phyloP scores from a whole-genome alignment of 2,888 invertebrate species.

The Mycogona germanica region DNA sequence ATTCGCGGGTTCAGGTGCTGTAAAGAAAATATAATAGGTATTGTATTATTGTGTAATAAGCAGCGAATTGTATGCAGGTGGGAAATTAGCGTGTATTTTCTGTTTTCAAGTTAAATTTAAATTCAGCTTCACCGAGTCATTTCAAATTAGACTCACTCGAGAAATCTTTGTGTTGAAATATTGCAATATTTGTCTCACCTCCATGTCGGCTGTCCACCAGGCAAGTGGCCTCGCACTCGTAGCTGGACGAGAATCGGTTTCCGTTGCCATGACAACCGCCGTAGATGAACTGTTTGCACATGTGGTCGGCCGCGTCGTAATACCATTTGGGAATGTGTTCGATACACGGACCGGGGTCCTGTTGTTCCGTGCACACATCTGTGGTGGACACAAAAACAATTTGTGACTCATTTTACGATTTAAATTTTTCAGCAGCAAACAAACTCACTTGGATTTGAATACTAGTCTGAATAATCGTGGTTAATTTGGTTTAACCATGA shows the following conservation, averaged over 20 bases:
- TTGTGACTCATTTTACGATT: neutral
- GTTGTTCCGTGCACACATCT: conserved; percentile 59
- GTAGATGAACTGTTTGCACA: conserved; percentile 58
- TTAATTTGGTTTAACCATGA: too few relatives aligned
- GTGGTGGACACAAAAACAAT: conserved; percentile 24
- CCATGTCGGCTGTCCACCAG: conserved; percentile 26
- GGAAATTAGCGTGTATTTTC: too few relatives aligned
- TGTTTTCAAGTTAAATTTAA: too few relatives aligned
- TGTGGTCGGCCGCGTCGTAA: conserved; percentile 47
- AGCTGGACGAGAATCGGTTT: conserved; percentile 62
- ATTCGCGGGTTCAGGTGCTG: conserved; percentile 6
- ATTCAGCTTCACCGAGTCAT: too few relatives aligned
- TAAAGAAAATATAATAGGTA: neutral
- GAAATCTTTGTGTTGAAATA: too few relatives aligned
- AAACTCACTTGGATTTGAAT: too few relatives aligned
- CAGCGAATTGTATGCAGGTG: neutral
- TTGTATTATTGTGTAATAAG: neutral
- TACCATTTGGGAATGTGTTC: conserved; percentile 52
- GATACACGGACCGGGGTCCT: conserved; percentile 58
- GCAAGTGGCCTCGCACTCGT: conserved; percentile 63
- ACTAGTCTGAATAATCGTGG: too few relatives aligned
- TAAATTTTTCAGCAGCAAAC: too few relatives aligned
- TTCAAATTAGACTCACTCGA: too few relatives aligned
- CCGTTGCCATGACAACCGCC: conserved; percentile 76
- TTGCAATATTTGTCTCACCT: too few relatives aligned